These are phyloP conservation scores for Drosophila pachea DNA, from an alignment of 1,140 invertebrate genomes.

Conservation along the genomic window DNA sequence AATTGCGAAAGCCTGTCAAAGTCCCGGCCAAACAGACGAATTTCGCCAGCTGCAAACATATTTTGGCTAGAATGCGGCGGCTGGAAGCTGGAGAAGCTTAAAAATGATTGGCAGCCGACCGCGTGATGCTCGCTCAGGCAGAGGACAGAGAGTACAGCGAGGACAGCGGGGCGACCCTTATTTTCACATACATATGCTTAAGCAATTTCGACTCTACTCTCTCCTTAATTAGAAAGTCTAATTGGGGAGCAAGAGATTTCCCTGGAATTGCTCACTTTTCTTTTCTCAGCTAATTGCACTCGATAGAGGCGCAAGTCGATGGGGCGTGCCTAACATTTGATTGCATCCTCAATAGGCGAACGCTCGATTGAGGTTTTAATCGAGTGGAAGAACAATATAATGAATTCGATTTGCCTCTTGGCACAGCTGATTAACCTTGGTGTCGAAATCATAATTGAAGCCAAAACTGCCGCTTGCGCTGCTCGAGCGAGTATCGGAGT, in stretches of 20 bases:
- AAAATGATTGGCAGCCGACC: constrained; percentile 7
- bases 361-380: constrained; percentile 39
- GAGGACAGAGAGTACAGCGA: too few relatives aligned
- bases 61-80: background rate
- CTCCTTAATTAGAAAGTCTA: background rate
- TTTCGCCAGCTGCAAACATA: background rate
- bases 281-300: constrained; percentile 20
- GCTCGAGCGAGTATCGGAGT: background rate
- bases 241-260: background rate
- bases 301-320: constrained; percentile 6
- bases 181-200: too few relatives aligned
- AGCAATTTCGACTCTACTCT: too few relatives aligned
- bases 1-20: background rate
- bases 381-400: constrained; percentile 28
- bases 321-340: constrained; percentile 14
- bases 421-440: background rate
- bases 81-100: constrained; percentile 2
- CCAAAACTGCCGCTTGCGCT: background rate
- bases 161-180: too few relatives aligned
- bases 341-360: constrained; percentile 26
- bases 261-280: background rate
- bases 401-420: background rate
- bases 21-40: background rate
- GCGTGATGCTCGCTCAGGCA: background rate
- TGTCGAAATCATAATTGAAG: too few relatives aligned